Evolutionary conservation across 2,888 invertebrate genomes (phyloP), one percentile per base, ranked within the genome.

Genomic region (Pristionchus arcanus): DNA sequence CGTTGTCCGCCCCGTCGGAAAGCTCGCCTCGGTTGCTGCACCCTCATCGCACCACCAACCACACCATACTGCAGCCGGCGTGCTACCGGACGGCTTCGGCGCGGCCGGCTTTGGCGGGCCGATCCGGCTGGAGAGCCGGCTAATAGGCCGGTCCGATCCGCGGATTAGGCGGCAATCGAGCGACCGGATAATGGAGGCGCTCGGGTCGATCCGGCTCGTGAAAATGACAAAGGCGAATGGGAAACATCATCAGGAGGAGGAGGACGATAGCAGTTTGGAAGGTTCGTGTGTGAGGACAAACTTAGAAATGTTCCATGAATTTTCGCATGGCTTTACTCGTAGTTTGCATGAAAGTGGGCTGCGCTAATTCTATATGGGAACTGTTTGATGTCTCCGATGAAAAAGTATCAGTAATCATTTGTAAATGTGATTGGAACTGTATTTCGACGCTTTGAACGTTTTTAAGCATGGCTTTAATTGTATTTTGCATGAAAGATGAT

Each of bases 71-170:
- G 49, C 81, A 81, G 81, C 81, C 81, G 81, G 81, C 49, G 19
- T 16, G 49, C 81, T 81, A 34, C 9, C 25, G 4, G 81, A 81
- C 49, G 49, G 49, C 49, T 49, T 49, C 49, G 49, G 81, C 9
- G 21, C 37, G 63, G 37, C 49, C n/a, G 42, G 42, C 49, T 81
- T 81, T 9, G 74, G 68, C 37, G 77, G 81, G 49, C 81, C 81
- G 81, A 81, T 81, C 28, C 81, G 81, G 49, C 49, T 81, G 81
- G 53, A 53, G 81, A 81, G 81, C 81, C 81, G 81, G 81, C 34
- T 37, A 1, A 74, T 74, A 25, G 63, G 63, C 11, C 25, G 71
- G 34, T 71, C 71, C 28, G 81, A 81, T 49, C 49, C 49, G 81
- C 81, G 81, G 49, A 81, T 53, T 81, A 81, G 81, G 49, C 81